These are phyloP conservation scores for Orthosia gracilis DNA, from an alignment of 2,888 invertebrate species.

Conservation along the genomic window DNA sequence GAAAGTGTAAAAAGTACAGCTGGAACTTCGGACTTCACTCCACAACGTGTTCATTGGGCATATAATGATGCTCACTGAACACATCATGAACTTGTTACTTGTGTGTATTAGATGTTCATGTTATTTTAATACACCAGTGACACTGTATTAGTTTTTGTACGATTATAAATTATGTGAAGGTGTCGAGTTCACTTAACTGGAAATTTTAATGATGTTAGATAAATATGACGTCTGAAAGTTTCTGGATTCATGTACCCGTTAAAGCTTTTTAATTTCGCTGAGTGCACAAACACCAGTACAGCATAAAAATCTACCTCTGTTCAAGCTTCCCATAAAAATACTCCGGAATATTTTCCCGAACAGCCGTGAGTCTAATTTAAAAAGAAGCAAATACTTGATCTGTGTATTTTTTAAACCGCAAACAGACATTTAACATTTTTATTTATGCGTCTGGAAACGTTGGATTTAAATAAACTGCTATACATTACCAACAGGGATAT, in stretches of 20 bases:
- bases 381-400: conserved; percentile 48
- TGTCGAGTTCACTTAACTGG: background rate
- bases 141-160: background rate
- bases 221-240: background rate
- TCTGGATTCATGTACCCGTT: background rate
- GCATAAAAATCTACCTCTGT: conserved; percentile 8
- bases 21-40: conserved; percentile 20
- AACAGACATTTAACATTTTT: conserved; percentile 54
- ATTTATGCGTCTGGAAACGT: conserved; percentile 54
- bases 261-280: conserved; percentile 13
- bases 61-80: conserved; percentile 52
- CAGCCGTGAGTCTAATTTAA: conserved; percentile 39
- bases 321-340: conserved; percentile 20
- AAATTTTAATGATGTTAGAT: conserved; percentile 12
- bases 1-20: conserved; percentile 43
- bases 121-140: conserved; percentile 17
- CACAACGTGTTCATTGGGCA: conserved; percentile 40
- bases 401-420: conserved; percentile 51
- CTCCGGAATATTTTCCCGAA: conserved; percentile 20
- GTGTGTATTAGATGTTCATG: conserved; percentile 11
- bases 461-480: conserved; percentile 51
- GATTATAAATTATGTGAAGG: background rate
- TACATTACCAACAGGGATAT: conserved; percentile 39
- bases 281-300: conserved; percentile 18
- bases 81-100: conserved; percentile 25